A percentile compares a stretch with the other conserved stretches of the same genome.
These are phyloP conservation scores for Lithobates sylvaticus DNA, from an alignment of 2,797 vertebrate species.

Conservation along the genomic window DNA sequence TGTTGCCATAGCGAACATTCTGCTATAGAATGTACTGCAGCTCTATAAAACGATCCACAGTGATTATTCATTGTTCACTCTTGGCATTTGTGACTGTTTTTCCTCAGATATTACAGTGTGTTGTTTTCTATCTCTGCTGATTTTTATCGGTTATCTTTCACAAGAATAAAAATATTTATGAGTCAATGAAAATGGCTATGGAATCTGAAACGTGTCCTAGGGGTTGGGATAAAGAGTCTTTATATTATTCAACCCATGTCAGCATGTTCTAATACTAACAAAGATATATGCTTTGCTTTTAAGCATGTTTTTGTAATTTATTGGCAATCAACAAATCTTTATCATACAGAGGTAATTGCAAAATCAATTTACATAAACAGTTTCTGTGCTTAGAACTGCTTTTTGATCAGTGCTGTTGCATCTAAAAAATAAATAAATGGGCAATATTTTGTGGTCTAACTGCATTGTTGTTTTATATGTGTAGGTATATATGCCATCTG, in stretches of 20 bases:
- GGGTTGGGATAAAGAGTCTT: not conserved
- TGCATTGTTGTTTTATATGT: not conserved
- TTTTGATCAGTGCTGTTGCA: not conserved
- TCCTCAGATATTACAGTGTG: conserved; percentile 21
- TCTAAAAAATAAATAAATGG: not conserved
- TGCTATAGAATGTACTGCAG: conserved; percentile 47
- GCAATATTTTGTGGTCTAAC: not conserved
- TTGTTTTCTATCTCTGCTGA: conserved; percentile 48
- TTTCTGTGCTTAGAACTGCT: not conserved
- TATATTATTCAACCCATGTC: conserved; percentile 13
- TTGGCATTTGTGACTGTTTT: conserved; percentile 45
- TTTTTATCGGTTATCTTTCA: conserved; percentile 27
- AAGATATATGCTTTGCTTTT: conserved; percentile 6
- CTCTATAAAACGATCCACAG: conserved; percentile 53
- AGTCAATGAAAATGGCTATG: conserved; percentile 1
- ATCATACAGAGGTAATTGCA: not conserved
- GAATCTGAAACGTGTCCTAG: conserved; percentile 5
- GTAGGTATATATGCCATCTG: not conserved
- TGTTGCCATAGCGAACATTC: conserved; percentile 63
- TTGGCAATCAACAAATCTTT: not conserved
- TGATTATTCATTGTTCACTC: conserved; percentile 60
- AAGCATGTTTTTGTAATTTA: not conserved
- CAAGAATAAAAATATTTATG: conserved; percentile 22
- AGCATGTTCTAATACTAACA: not conserved
- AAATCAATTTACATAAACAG: not conserved